Conservation (phyloP, 2,888 invertebrate species). For the Cephus runcator region DNA sequence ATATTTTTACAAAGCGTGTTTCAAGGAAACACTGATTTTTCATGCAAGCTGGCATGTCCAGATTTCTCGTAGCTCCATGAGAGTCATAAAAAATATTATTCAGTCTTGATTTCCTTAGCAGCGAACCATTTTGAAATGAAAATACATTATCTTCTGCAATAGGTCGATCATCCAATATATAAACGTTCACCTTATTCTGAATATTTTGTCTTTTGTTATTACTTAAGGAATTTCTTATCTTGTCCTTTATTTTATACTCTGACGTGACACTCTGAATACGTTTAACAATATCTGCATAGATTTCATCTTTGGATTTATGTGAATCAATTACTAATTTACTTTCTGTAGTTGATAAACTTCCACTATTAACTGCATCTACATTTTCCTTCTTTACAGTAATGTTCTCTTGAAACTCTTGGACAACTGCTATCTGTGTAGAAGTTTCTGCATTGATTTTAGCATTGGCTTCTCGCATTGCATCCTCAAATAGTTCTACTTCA, state of each 20-base stretch:
- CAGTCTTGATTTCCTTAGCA: neutral
- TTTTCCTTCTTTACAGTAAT: neutral
- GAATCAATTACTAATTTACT: too few species aligned
- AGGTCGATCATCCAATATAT: neutral
- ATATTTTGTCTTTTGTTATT: slow-evolving; percentile 3
- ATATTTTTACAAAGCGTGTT: slow-evolving; percentile 44
- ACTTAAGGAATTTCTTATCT: slow-evolving; percentile 4
- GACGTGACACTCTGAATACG: slow-evolving; percentile 36
- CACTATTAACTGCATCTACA: too few species aligned
- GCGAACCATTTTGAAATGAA: slow-evolving; percentile 1
- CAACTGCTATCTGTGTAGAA: neutral
- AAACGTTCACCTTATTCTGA: neutral
- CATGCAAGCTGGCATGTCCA: slow-evolving; percentile 14
- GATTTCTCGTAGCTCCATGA: slow-evolving; percentile 10
- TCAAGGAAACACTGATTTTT: slow-evolving; percentile 47
- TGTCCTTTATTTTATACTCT: slow-evolving; percentile 19
- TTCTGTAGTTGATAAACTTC: too few species aligned
- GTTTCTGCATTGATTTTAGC: neutral
- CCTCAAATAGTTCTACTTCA: slow-evolving; percentile 28
- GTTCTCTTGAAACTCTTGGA: neutral
- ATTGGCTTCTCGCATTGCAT: slow-evolving; percentile 7
- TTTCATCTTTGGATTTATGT: slow-evolving; percentile 32
- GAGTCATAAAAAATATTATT: neutral
- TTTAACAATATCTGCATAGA: slow-evolving; percentile 45
- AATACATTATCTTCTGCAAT: neutral